Evolutionary conservation across 2,888 invertebrate genomes (phyloP), one percentile per base, ranked within the genome.

Genomic region (Tridacna gigas): DNA sequence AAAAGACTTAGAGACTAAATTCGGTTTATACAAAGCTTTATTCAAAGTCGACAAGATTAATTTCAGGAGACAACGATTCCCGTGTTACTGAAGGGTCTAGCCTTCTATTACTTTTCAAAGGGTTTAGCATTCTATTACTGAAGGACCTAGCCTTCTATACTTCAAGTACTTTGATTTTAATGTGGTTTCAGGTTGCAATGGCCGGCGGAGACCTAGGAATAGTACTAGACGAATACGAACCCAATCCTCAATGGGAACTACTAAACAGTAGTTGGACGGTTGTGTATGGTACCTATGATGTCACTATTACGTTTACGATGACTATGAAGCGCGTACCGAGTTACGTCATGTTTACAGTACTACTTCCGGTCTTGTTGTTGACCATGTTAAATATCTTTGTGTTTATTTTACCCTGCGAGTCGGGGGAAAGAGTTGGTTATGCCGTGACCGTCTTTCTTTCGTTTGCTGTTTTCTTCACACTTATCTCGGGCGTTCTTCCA

Each of bases 401-500:
- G 18, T 76, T 76, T 45, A 26, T 76, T 48, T 25, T 76, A n/a
- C 75, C 75, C 3, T 76, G 75, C 65, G 75, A 76, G 26, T 61
- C 61, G 3, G 75, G 75, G 15, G 75, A 76, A 37, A 26, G 75
- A 37, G 75, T 37, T 18, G 75, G 75, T n/a, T 76, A 63, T 25
- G 47, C 75, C 20, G 48, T 76, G 12, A 76, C 75, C 7, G 75
- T 76, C 7, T 76, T 76, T 63, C 65, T 76, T 12, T 37, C 75
- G 3, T 65, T 76, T 76, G 63, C 75, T 76, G 75, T 76, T 13
- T 76, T 76, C 60, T 65, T 76, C 13, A 76, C 75, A 45, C 25
- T 76, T 0, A 73, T 73, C 18, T 73, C 73, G 0, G 25, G 26
- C 26, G 56, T 56, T 7, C 73, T 73, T 0, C 73, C 73, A 0